These are phyloP conservation scores for Hyles lineata DNA, from an alignment of 2,888 invertebrate genomes.

Conservation along the genomic window DNA sequence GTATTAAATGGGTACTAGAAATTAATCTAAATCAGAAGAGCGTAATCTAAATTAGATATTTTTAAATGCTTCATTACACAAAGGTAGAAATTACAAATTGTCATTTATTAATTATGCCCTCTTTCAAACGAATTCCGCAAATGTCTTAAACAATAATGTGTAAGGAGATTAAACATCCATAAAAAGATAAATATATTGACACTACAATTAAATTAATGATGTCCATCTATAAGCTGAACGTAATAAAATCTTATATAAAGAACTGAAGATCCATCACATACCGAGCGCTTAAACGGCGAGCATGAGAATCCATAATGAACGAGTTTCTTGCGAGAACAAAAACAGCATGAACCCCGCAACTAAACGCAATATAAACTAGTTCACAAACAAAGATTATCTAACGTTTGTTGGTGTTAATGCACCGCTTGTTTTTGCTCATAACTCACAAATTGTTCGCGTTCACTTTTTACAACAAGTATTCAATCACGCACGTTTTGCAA, in stretches of 20 bases:
- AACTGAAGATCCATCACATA: not conserved
- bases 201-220: not conserved
- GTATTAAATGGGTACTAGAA: not conserved
- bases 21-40: too few relatives aligned
- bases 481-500: conserved; percentile 32
- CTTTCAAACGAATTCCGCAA: too few relatives aligned
- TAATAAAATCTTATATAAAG: not conserved
- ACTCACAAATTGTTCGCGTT: conserved; percentile 30
- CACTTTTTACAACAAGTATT: conserved; percentile 31
- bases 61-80: too few relatives aligned
- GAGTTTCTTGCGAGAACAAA: conserved; percentile 24
- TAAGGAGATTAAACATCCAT: too few relatives aligned
- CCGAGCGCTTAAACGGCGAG: not conserved
- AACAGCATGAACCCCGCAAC: conserved; percentile 4
- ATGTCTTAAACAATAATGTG: too few relatives aligned
- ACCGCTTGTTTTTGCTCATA: conserved; percentile 30
- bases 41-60: too few relatives aligned
- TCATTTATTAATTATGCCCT: too few relatives aligned
- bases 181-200: too few relatives aligned
- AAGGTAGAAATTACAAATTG: too few relatives aligned
- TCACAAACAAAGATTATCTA: conserved; percentile 29
- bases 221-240: not conserved
- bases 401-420: conserved; percentile 25
- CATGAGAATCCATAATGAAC: conserved; percentile 20
- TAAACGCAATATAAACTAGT: conserved; percentile 24